Conservation (phyloP, 2,797 vertebrate species). For the Artibeus lituratus region DNA sequence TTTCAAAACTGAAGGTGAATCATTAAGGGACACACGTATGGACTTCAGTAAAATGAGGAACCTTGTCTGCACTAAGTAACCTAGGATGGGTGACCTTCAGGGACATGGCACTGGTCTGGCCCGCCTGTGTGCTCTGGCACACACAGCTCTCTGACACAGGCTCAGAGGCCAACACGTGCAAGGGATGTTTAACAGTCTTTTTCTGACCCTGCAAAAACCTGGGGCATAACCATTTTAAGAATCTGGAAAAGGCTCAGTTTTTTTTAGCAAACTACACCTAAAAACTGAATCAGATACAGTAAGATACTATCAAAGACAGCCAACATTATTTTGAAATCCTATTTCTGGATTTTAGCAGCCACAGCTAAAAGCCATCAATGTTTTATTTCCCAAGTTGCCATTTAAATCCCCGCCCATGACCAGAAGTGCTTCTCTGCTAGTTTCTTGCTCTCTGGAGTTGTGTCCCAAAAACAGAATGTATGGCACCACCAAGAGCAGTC, state of each 20-base stretch:
- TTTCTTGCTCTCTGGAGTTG: background rate
- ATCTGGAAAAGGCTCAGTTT: background rate
- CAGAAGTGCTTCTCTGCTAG: background rate
- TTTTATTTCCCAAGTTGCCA: background rate
- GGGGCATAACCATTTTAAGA: background rate
- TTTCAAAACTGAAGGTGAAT: background rate
- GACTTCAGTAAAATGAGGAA: background rate
- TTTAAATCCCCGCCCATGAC: background rate
- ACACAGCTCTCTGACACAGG: background rate
- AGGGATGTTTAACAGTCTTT: background rate
- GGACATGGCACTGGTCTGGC: background rate
- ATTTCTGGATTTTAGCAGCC: background rate
- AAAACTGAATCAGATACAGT: background rate
- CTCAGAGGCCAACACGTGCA: background rate
- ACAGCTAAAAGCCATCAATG: background rate
- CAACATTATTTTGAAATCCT: background rate
- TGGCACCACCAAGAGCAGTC: background rate
- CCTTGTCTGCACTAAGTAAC: background rate
- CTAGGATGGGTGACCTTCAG: background rate
- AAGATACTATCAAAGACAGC: background rate
- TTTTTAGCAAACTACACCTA: background rate
- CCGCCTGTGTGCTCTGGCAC: background rate
- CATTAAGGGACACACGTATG: background rate
- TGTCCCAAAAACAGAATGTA: background rate
- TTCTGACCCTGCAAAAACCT: background rate